Conservation (phyloP, 1,140 invertebrate species). For the Cylas formicarius region DNA sequence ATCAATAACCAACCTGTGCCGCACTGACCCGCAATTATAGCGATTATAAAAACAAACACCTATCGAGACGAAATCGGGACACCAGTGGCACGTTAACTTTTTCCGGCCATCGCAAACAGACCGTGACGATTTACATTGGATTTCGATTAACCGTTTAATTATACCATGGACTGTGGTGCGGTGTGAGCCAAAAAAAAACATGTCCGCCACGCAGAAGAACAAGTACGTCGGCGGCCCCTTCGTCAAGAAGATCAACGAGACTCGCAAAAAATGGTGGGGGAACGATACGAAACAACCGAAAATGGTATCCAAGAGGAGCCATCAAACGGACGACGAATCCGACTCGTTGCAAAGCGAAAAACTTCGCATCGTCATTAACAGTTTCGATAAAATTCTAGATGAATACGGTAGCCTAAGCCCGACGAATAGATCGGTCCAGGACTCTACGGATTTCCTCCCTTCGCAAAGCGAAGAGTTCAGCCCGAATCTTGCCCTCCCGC, state of each 20-base stretch:
- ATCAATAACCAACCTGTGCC: constrained; percentile 14
- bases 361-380: constrained; percentile 53
- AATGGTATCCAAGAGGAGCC: constrained; percentile 13
- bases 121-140: constrained; percentile 16
- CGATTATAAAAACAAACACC: constrained; percentile 15
- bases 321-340: background rate
- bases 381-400: constrained; percentile 56
- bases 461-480: background rate
- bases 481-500: background rate
- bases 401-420: constrained; percentile 36
- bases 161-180: constrained; percentile 7
- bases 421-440: background rate
- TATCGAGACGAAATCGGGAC: constrained; percentile 12
- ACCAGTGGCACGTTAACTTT: constrained; percentile 8
- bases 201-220: constrained; percentile 20
- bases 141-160: constrained; percentile 12
- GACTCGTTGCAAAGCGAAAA: constrained; percentile 42
- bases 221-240: constrained; percentile 26
- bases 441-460: background rate
- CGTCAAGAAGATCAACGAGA: constrained; percentile 28
- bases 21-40: constrained; percentile 19
- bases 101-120: constrained; percentile 13
- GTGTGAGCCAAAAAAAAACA: constrained; percentile 4
- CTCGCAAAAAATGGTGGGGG: constrained; percentile 25
- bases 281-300: constrained; percentile 14